These are phyloP conservation scores for Pantala flavescens DNA, from an alignment of 1,140 invertebrate species.

Conservation along the genomic window DNA sequence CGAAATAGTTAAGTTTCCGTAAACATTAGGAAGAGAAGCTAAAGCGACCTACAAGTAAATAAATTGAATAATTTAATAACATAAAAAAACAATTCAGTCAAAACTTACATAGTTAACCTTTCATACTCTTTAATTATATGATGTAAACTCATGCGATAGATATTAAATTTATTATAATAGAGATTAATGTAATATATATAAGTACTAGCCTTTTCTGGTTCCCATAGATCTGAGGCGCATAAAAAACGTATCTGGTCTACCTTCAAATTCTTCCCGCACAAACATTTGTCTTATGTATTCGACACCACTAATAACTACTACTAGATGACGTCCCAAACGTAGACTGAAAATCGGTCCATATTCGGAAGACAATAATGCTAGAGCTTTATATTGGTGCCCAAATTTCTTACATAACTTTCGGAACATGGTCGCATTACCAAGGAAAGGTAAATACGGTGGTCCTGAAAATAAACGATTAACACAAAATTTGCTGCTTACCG, in stretches of 20 bases:
- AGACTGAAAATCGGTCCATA: constrained; percentile 53
- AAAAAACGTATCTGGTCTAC: constrained; percentile 62
- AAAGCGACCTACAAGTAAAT: too few relatives aligned
- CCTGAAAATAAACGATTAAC: constrained; percentile 37
- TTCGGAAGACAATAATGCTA: constrained; percentile 43
- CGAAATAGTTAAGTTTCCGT: too few relatives aligned
- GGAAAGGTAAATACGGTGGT: constrained; percentile 52
- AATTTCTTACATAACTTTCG: constrained; percentile 39
- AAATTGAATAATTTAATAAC: too few relatives aligned
- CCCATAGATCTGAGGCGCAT: constrained; percentile 56
- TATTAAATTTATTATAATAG: too few relatives aligned
- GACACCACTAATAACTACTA: constrained; percentile 50
- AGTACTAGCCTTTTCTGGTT: constrained; percentile 41
- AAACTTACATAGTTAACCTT: too few relatives aligned
- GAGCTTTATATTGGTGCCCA: constrained; percentile 51
- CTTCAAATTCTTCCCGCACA: constrained; percentile 52
- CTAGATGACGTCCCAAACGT: constrained; percentile 48
- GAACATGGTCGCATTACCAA: constrained; percentile 50
- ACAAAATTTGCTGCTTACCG: not conserved
- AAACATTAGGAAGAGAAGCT: too few relatives aligned
- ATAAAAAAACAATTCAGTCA: too few relatives aligned
- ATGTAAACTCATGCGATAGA: too few relatives aligned
- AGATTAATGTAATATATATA: too few relatives aligned
- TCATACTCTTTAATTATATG: too few relatives aligned
- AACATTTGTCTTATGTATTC: constrained; percentile 48